Evolutionary conservation across 2,888 invertebrate species (phyloP).

Genomic region (Ditylenchus weischeri): DNA sequence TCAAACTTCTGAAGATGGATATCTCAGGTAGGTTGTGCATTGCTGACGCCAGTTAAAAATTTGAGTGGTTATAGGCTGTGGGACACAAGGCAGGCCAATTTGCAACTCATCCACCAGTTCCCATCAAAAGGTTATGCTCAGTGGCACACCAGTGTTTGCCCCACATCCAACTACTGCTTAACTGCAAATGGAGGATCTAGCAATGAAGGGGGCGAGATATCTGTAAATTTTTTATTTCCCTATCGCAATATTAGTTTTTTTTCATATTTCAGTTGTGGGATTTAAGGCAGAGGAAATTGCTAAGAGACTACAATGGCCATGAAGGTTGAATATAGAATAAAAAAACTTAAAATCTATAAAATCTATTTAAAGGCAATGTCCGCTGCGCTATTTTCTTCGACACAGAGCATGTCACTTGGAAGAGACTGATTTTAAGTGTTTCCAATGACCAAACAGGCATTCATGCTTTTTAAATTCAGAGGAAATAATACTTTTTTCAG

Average conservation of each 20-base stretch:
- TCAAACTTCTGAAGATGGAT: constrained; percentile 63
- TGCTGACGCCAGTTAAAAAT: too few species aligned
- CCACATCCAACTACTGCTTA: constrained; percentile 58
- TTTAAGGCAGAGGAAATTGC: constrained; percentile 34
- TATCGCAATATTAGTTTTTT: constrained; percentile 12
- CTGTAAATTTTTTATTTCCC: constrained; percentile 59
- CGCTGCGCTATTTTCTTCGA: constrained; percentile 45
- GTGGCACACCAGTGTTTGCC: constrained; percentile 60
- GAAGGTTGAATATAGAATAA: constrained; percentile 36
- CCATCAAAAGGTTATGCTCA: constrained; percentile 62
- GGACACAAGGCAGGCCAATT: constrained; percentile 56
- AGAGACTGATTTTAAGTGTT: constrained; percentile 58
- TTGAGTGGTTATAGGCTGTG: constrained; percentile 57
- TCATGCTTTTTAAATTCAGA: too few species aligned
- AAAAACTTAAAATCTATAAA: not conserved
- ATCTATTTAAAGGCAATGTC: constrained; percentile 30
- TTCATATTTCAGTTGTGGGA: constrained; percentile 48
- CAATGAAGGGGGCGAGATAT: constrained; percentile 62
- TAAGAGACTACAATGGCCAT: constrained; percentile 53
- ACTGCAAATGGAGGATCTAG: constrained; percentile 62
- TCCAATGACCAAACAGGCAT: constrained; percentile 57
- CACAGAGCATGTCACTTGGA: constrained; percentile 57
- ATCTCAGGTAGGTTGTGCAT: constrained; percentile 54
- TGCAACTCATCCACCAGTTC: constrained; percentile 59
- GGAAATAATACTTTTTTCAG: constrained; percentile 33